Conservation (phyloP, 2,797 vertebrate species). For the Hybognathus amarus region DNA sequence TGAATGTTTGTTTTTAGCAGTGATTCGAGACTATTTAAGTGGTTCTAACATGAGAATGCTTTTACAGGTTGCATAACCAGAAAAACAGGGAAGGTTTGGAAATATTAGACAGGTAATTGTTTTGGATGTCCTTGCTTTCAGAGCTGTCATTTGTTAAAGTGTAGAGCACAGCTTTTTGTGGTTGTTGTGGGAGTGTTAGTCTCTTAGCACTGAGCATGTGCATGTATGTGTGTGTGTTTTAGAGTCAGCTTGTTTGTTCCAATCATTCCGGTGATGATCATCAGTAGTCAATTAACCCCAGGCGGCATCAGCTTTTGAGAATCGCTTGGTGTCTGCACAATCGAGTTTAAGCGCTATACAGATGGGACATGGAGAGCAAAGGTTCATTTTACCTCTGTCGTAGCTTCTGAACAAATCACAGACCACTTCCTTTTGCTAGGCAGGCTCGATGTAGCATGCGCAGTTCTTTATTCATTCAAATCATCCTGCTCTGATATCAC, state of each 20-base stretch:
- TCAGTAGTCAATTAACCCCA: constrained; percentile 61
- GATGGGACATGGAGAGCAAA: constrained; percentile 11
- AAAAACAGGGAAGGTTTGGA: constrained; percentile 62
- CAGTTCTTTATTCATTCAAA: constrained; percentile 16
- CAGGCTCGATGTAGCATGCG: constrained; percentile 6
- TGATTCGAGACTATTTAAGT: background rate
- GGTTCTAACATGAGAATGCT: constrained; percentile 13
- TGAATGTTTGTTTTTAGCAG: constrained; percentile 43
- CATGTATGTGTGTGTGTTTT: constrained; percentile 31
- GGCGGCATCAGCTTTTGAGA: constrained; percentile 69
- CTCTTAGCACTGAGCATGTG: constrained; percentile 15
- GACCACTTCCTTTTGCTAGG: constrained; percentile 5
- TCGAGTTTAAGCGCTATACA: constrained; percentile 20
- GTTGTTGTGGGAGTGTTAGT: constrained; percentile 17
- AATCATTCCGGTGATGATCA: constrained; percentile 61
- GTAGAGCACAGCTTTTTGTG: constrained; percentile 33
- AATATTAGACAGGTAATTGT: constrained; percentile 48
- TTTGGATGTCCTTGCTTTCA: constrained; percentile 39
- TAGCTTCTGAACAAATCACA: constrained; percentile 14
- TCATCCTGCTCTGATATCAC: background rate
- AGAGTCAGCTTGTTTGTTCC: constrained; percentile 48
- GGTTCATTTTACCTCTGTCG: background rate
- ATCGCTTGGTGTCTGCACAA: constrained; percentile 69
- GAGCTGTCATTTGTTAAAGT: constrained; percentile 1
- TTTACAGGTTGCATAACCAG: constrained; percentile 61